phyloP scores from a whole-genome alignment of 2,888 invertebrate species.

The Cryptocheilus praepositus region DNA sequence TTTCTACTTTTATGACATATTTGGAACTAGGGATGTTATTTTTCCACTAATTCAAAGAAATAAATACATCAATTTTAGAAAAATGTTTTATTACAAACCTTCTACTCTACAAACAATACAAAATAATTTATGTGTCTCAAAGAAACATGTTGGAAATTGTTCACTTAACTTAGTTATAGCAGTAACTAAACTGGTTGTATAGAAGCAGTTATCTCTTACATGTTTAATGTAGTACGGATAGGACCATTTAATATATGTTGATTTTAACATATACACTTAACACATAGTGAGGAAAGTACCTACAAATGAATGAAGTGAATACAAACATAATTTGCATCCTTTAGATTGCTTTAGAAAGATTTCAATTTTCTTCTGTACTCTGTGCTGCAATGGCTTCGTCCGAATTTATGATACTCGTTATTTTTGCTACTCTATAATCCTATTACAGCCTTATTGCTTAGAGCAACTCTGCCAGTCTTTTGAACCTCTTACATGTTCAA shows the following conservation, averaged over 20 bases:
- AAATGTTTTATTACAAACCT: slow-evolving; percentile 7
- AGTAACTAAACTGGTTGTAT: neutral
- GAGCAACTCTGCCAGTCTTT: no score
- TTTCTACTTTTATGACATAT: neutral
- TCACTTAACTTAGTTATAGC: neutral
- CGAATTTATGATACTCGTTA: no score
- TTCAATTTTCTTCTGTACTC: no score
- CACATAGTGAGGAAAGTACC: neutral
- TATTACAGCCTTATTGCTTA: no score
- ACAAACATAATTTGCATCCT: slow-evolving; percentile 3
- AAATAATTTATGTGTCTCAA: neutral
- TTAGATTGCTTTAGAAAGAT: no score
- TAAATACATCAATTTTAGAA: neutral
- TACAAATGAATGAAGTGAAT: slow-evolving; percentile 14
- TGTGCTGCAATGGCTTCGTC: no score
- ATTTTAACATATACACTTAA: neutral
- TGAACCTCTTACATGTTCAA: neutral
- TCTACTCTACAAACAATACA: neutral
- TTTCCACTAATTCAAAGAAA: neutral
- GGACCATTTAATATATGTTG: neutral
- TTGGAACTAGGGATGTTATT: no score
- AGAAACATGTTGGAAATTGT: neutral
- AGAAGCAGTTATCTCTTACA: neutral
- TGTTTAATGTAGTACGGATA: neutral
- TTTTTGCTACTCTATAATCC: no score